Conservation (phyloP, 2,888 invertebrate genomes). For the Aromia moschata region DNA sequence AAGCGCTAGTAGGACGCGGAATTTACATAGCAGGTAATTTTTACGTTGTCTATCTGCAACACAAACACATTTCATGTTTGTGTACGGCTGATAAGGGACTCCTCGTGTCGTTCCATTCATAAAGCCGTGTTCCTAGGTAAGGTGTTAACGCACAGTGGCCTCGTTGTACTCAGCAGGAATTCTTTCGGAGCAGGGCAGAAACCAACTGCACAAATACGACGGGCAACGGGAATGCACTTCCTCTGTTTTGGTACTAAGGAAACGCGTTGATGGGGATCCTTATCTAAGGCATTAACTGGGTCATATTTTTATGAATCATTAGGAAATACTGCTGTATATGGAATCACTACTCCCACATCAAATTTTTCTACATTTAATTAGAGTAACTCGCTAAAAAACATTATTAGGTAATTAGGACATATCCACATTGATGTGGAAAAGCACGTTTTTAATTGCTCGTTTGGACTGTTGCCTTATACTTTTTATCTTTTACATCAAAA, state of each 20-base stretch:
- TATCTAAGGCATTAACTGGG: no score
- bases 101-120: conserved; percentile 25
- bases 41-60: conserved; percentile 21
- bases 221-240: not conserved
- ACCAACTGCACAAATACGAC: conserved; percentile 13
- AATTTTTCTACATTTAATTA: no score
- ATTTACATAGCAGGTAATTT: conserved; percentile 17
- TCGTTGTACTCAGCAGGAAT: conserved; percentile 13
- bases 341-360: no score
- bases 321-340: no score
- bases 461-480: no score
- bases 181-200: not conserved
- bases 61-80: conserved; percentile 24
- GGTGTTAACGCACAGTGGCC: conserved; percentile 23
- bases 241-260: not conserved
- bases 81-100: conserved; percentile 18
- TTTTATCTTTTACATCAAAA: no score
- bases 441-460: no score
- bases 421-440: no score
- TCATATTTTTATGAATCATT: no score
- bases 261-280: no score
- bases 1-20: conserved; percentile 1
- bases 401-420: no score
- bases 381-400: no score
- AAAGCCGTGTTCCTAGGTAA: conserved; percentile 21